These are phyloP conservation scores for Antigone vipio DNA, from an alignment of 2,113 vertebrate genomes.

Conservation along the genomic window DNA sequence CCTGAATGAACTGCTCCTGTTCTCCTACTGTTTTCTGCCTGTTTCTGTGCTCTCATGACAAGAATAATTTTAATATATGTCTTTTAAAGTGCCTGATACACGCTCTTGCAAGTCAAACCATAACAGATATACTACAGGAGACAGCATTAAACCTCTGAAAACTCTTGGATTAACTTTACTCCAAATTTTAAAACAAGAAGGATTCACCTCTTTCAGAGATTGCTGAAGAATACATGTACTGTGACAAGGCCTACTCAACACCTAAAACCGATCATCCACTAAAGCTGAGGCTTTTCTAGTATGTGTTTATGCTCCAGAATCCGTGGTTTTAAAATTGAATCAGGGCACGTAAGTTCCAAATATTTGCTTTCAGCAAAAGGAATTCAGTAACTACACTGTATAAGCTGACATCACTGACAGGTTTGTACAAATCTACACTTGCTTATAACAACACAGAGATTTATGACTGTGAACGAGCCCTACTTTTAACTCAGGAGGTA, in stretches of 20 bases:
- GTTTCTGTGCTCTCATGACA: background rate
- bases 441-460: background rate
- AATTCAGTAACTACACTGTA: background rate
- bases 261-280: background rate
- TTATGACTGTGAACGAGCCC: background rate
- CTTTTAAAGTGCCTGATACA: background rate
- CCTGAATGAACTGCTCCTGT: background rate
- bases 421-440: background rate
- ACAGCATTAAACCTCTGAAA: background rate
- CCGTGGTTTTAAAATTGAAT: background rate
- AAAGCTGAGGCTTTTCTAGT: background rate
- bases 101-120: background rate
- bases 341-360: background rate
- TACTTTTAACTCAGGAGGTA: conserved; percentile 12
- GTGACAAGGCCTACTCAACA: background rate
- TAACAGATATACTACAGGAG: background rate
- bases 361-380: background rate
- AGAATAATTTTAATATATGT: background rate
- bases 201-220: background rate
- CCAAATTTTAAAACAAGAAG: background rate
- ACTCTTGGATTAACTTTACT: background rate
- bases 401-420: background rate
- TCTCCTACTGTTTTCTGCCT: background rate
- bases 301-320: background rate
- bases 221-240: background rate